Conservation (phyloP, 2,888 invertebrate species). For the Vanessa cardui region DNA sequence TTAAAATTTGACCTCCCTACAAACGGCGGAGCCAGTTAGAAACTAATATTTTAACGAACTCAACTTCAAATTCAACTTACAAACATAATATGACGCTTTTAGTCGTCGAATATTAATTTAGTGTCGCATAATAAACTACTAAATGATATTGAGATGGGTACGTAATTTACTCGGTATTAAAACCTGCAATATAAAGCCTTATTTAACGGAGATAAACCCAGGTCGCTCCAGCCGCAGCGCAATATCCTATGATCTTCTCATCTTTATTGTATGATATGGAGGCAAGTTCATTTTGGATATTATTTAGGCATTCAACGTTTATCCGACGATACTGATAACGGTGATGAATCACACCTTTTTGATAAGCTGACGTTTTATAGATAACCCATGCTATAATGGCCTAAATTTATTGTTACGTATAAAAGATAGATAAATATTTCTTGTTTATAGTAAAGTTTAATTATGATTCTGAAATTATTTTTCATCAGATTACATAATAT, state of each 20-base stretch:
- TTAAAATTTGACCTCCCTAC: no score
- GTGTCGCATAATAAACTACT: background rate
- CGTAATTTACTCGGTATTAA: slow-evolving; percentile 23
- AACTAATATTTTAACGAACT: no score
- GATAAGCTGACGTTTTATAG: slow-evolving; percentile 19
- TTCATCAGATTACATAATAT: no score
- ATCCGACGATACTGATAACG: slow-evolving; percentile 47
- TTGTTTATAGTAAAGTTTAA: background rate
- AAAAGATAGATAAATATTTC: no score
- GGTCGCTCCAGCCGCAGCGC: slow-evolving; percentile 13
- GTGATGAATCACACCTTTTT: slow-evolving; percentile 60
- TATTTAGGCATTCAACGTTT: slow-evolving; percentile 62
- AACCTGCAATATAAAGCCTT: slow-evolving; percentile 18
- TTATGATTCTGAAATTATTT: background rate
- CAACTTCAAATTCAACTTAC: no score
- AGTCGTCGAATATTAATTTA: background rate
- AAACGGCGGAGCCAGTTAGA: no score
- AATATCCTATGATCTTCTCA: slow-evolving; percentile 58
- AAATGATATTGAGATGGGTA: slow-evolving; percentile 6
- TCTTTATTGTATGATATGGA: slow-evolving; percentile 70
- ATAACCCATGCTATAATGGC: background rate
- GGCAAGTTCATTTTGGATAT: slow-evolving; percentile 64
- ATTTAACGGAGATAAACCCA: slow-evolving; percentile 25
- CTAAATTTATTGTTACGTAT: no score
- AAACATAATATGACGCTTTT: background rate